Evolutionary conservation across 2,888 invertebrate genomes (phyloP).

Genomic region (Acanthoscelides obtectus): DNA sequence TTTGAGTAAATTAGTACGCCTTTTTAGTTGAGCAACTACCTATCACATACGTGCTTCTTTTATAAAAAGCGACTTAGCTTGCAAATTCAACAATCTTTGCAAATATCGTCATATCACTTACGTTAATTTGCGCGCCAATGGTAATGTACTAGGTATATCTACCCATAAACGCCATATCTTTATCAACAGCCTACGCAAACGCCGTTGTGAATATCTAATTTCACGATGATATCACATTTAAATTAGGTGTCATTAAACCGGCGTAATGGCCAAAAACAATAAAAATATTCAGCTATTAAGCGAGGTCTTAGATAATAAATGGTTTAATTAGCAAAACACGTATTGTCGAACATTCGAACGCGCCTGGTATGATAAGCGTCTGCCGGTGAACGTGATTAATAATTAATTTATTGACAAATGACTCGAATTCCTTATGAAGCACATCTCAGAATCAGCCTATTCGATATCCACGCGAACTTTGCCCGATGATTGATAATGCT

Average conservation of each 20-base stretch:
- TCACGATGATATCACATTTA: slow-evolving; percentile 23
- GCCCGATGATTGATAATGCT: not conserved
- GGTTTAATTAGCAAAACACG: slow-evolving; percentile 34
- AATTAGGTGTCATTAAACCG: slow-evolving; percentile 27
- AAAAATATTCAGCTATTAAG: slow-evolving; percentile 23
- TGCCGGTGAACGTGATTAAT: slow-evolving; percentile 30
- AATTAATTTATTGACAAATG: slow-evolving; percentile 32
- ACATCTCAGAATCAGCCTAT: not conserved
- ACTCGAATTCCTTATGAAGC: slow-evolving; percentile 23
- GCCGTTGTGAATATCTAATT: slow-evolving; percentile 26
- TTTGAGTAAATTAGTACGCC: too few species aligned
- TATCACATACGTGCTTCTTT: too few species aligned
- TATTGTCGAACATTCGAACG: slow-evolving; percentile 26
- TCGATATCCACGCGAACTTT: not conserved
- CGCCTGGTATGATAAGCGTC: slow-evolving; percentile 29
- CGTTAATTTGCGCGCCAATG: not conserved
- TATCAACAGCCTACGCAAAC: slow-evolving; percentile 16
- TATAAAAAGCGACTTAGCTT: too few species aligned
- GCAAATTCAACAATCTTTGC: not conserved
- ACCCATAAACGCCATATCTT: slow-evolving; percentile 4
- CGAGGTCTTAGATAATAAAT: slow-evolving; percentile 29
- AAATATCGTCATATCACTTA: not conserved
- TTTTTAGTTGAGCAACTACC: too few species aligned
- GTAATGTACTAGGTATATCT: not conserved
- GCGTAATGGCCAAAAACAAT: slow-evolving; percentile 22